Conservation (phyloP, 2,113 vertebrate genomes). For the Pachyramphus minor region DNA sequence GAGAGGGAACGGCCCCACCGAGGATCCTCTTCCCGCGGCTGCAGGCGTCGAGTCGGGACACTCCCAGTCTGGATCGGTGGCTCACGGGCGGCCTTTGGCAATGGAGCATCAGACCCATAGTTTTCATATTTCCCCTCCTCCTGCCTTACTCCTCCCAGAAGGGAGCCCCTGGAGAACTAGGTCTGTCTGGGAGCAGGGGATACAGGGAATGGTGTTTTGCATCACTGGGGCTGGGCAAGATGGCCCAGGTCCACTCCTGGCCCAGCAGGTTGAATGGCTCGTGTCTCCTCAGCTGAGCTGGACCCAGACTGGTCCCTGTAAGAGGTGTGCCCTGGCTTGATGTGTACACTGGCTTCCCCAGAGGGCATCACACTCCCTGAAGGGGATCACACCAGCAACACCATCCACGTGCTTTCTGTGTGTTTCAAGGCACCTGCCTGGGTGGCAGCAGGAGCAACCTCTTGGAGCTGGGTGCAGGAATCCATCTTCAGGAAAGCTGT, state of each 20-base stretch:
- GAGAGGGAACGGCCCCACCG: background rate
- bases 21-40: background rate
- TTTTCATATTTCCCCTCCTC: background rate
- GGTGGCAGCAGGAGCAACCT: background rate
- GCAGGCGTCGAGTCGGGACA: background rate
- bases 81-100: background rate
- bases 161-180: background rate
- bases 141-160: background rate
- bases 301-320: background rate
- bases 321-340: background rate
- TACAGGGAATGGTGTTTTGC: background rate
- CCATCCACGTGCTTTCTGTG: background rate
- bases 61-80: background rate
- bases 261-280: accelerated
- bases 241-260: background rate
- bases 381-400: accelerated
- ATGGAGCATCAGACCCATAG: background rate
- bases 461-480: background rate
- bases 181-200: background rate
- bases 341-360: accelerated
- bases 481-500: background rate
- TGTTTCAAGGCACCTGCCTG: background rate
- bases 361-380: background rate
- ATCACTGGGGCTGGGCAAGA: background rate
- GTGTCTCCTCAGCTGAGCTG: background rate